phyloP scores from a whole-genome alignment of 2,797 vertebrate species.

The Kryptolebias ocellatus region DNA sequence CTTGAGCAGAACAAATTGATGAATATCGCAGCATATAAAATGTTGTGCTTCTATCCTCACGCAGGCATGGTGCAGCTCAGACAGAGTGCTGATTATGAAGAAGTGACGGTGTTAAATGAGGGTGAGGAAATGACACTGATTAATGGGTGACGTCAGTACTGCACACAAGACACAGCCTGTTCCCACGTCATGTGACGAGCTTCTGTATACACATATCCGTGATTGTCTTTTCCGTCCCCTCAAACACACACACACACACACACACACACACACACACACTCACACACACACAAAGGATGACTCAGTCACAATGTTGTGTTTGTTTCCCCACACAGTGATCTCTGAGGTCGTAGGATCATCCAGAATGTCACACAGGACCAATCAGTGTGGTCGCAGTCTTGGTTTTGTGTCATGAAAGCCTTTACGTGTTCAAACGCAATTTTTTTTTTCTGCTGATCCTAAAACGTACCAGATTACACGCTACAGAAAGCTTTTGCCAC shows the following conservation, averaged over 20 bases:
- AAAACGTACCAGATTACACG: neutral
- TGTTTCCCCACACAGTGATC: constrained; percentile 27
- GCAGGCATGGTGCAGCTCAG: constrained; percentile 5
- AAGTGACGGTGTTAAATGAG: constrained; percentile 21
- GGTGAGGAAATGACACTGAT: constrained; percentile 34
- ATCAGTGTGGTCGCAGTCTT: neutral
- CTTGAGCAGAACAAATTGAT: constrained; percentile 7
- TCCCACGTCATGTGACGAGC: no score
- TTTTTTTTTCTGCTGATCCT: neutral
- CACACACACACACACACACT: neutral
- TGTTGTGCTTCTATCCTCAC: constrained; percentile 6
- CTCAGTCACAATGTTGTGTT: constrained; percentile 22
- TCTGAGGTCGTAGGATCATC: constrained; percentile 22
- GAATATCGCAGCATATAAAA: neutral
- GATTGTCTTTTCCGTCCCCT: neutral
- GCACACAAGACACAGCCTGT: neutral
- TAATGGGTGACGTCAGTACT: constrained; percentile 18
- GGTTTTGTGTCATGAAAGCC: neutral
- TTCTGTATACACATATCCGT: neutral
- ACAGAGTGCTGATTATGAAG: constrained; percentile 12
- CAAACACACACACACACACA: neutral
- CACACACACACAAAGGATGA: constrained; percentile 9
- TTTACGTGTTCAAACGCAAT: neutral
- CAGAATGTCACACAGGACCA: constrained; percentile 14
- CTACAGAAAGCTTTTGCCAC: no score